Conservation (phyloP, 2,113 vertebrate species). For the Caretta caretta region DNA sequence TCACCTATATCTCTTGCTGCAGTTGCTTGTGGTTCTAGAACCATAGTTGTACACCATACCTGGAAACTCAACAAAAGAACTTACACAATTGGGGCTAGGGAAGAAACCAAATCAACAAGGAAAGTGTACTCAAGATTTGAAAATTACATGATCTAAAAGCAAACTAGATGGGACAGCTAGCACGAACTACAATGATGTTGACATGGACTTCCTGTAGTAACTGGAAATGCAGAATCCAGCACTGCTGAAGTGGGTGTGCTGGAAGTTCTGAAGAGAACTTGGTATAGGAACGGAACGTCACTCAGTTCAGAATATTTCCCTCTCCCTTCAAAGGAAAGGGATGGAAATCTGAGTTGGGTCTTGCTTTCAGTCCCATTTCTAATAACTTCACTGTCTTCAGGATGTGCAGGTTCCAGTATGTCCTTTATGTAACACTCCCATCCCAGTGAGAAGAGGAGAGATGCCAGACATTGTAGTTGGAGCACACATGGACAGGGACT, state of each 20-base stretch:
- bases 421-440: conserved; percentile 87
- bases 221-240: not conserved
- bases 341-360: not conserved
- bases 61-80: not conserved
- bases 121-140: not conserved
- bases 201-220: not conserved
- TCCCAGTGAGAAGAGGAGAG: conserved; percentile 89
- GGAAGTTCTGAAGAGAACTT: not conserved
- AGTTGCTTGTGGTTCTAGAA: not conserved
- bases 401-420: conserved; percentile 94
- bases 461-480: conserved; percentile 90
- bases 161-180: not conserved
- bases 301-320: not conserved
- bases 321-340: not conserved
- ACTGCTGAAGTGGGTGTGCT: not conserved
- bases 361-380: not conserved
- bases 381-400: conserved; percentile 63
- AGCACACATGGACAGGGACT: conserved; percentile 91
- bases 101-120: not conserved
- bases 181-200: not conserved
- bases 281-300: not conserved
- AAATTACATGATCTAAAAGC: not conserved
- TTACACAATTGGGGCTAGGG: not conserved
- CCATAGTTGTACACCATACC: not conserved
- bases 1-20: not conserved